These are phyloP conservation scores for Coptotermes formosanus DNA, from an alignment of 1,140 invertebrate genomes.

Conservation along the genomic window DNA sequence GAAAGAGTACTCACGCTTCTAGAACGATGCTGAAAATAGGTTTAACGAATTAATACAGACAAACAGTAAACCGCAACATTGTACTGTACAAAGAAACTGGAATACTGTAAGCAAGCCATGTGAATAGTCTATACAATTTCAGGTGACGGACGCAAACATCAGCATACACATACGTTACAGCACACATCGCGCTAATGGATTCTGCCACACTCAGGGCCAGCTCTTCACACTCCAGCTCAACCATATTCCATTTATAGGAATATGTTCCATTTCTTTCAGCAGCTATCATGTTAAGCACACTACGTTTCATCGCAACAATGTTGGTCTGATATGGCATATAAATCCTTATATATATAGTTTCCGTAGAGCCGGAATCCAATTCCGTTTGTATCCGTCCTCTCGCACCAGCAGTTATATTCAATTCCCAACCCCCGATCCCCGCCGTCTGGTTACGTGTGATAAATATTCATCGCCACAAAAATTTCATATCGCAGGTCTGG, in stretches of 20 bases:
- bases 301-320: constrained; percentile 11
- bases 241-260: neutral
- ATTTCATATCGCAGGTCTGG: neutral
- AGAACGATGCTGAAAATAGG: no score
- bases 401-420: neutral
- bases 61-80: no score
- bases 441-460: neutral
- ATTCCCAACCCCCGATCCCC: neutral
- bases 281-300: neutral
- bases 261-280: neutral
- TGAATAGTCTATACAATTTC: neutral
- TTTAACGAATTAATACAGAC: no score
- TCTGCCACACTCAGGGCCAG: neutral
- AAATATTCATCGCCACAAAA: constrained; percentile 13
- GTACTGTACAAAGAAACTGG: no score
- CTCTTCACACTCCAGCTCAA: neutral
- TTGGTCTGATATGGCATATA: neutral
- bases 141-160: neutral
- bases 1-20: no score
- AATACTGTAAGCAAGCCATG: no score
- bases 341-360: neutral
- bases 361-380: neutral
- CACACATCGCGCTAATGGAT: neutral
- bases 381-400: neutral
- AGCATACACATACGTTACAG: neutral